These are phyloP conservation scores for Phalacrocorax aristotelis DNA, from an alignment of 2,113 vertebrate genomes.

Conservation along the genomic window DNA sequence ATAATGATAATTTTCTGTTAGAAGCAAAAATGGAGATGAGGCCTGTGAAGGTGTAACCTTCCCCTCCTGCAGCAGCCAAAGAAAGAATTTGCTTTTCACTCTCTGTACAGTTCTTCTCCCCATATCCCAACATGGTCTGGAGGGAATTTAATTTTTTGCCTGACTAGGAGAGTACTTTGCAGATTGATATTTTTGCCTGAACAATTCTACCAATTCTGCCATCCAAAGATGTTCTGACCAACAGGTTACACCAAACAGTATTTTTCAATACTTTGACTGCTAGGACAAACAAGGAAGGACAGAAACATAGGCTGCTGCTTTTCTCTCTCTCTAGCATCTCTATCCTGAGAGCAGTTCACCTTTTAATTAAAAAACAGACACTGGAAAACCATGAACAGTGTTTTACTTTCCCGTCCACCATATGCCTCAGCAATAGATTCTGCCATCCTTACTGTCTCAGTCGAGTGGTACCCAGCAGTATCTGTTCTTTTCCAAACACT, in stretches of 20 bases:
- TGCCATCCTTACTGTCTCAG: neutral
- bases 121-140: neutral
- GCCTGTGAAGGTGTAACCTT: neutral
- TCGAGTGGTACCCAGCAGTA: neutral
- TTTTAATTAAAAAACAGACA: neutral
- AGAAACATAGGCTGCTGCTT: neutral
- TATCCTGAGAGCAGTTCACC: neutral
- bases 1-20: neutral
- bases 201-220: neutral
- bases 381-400: neutral
- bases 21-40: neutral
- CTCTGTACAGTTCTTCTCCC: neutral
- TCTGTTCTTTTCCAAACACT: neutral
- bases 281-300: neutral
- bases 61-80: neutral
- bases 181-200: neutral
- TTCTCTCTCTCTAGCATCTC: neutral
- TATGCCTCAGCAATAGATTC: neutral
- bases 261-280: neutral
- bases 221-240: neutral
- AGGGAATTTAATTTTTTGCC: neutral
- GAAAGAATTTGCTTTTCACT: neutral
- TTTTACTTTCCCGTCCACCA: neutral
- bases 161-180: neutral
- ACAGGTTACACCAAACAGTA: neutral